Conservation (phyloP, 1,140 invertebrate species). For the Archegozetes longisetosus region DNA sequence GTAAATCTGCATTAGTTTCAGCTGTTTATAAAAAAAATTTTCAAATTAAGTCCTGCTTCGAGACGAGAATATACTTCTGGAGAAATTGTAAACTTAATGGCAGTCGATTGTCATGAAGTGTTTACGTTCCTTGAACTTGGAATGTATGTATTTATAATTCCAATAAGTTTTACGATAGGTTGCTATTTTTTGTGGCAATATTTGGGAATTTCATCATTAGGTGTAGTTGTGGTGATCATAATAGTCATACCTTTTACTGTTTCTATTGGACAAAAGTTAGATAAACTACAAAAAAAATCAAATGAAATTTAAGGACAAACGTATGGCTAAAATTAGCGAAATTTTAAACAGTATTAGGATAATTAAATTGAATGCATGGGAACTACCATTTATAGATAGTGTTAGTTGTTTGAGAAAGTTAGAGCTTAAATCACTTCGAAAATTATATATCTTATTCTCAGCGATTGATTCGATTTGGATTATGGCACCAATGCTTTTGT, state of each 20-base stretch:
- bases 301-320: slow-evolving; percentile 35
- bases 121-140: slow-evolving; percentile 75
- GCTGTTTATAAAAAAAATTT: slow-evolving; percentile 75
- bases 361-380: slow-evolving; percentile 33
- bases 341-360: slow-evolving; percentile 86
- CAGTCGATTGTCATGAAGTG: slow-evolving; percentile 64
- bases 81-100: slow-evolving; percentile 85
- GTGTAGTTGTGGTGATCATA: slow-evolving; percentile 31
- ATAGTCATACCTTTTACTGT: slow-evolving; percentile 34
- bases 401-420: slow-evolving; percentile 26
- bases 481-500: slow-evolving; percentile 86
- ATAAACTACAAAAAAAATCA: slow-evolving; percentile 21
- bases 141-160: slow-evolving; percentile 93
- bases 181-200: slow-evolving; percentile 78
- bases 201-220: slow-evolving; percentile 32
- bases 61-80: slow-evolving; percentile 52
- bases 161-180: slow-evolving; percentile 70
- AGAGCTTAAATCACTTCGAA: slow-evolving; percentile 33
- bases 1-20: slow-evolving; percentile 77
- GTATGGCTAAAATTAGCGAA: slow-evolving; percentile 89
- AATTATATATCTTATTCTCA: slow-evolving; percentile 33
- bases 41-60: slow-evolving; percentile 22
- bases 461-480: slow-evolving; percentile 85
- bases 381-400: slow-evolving; percentile 33
- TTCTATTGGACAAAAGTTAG: slow-evolving; percentile 28